These are phyloP conservation scores for Notarius quadriscutis DNA, from an alignment of 2,113 vertebrate genomes.

Conservation along the genomic window DNA sequence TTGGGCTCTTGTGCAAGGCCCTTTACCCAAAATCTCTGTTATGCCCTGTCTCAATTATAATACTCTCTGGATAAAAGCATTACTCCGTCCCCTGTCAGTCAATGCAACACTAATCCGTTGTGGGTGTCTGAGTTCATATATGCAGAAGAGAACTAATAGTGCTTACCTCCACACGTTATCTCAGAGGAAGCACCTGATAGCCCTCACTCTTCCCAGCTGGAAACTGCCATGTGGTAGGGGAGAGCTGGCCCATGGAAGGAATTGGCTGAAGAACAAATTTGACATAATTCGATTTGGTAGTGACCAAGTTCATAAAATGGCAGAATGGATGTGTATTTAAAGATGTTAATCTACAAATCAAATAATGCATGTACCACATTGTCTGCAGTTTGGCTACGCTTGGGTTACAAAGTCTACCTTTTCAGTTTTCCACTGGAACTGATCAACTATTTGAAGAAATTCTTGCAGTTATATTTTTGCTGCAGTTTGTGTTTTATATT, in stretches of 20 bases:
- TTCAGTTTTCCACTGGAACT: too few species aligned
- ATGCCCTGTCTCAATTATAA: background rate
- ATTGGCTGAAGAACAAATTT: background rate
- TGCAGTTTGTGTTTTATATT: background rate
- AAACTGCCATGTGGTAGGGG: background rate
- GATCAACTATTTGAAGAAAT: background rate
- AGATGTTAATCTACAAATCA: background rate
- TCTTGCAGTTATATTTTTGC: background rate
- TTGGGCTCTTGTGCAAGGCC: background rate
- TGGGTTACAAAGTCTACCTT: too few species aligned
- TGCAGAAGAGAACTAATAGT: background rate
- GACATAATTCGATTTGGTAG: too few species aligned
- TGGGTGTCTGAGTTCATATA: background rate
- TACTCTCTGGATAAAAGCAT: background rate
- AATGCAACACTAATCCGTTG: background rate
- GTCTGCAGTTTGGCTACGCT: too few species aligned
- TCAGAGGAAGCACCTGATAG: background rate
- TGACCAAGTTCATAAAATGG: background rate
- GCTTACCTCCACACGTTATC: background rate
- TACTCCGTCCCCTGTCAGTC: background rate
- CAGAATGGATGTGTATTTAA: background rate
- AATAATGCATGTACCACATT: background rate
- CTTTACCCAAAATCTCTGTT: background rate
- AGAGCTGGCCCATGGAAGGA: background rate
- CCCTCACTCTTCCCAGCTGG: background rate